phyloP scores from a whole-genome alignment of 2,888 invertebrate species.

The Cataglyphis altisquamis region DNA sequence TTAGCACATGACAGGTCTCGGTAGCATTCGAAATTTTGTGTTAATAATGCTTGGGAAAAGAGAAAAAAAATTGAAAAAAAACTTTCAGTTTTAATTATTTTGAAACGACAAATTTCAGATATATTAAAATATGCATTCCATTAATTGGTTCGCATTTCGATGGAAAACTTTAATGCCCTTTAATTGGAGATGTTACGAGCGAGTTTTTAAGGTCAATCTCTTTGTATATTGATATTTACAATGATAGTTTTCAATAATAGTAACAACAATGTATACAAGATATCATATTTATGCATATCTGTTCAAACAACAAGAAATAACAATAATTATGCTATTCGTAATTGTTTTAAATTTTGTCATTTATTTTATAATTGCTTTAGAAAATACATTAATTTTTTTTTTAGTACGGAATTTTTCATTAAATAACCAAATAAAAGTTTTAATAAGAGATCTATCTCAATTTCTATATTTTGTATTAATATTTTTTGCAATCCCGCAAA shows the following conservation, averaged over 20 bases:
- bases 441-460: not conserved
- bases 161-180: not conserved
- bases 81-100: not conserved
- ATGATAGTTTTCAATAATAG: not conserved
- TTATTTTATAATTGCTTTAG: not conserved
- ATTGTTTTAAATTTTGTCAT: constrained; percentile 15
- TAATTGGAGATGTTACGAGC: not conserved
- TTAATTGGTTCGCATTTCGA: not conserved
- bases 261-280: not conserved
- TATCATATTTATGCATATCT: not conserved
- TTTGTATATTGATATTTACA: constrained; percentile 23
- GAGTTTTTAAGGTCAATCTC: not conserved
- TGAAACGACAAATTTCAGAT: not conserved
- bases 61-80: not conserved
- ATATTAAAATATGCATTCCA: not conserved
- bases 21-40: constrained; percentile 33
- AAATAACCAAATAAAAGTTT: not conserved
- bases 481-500: not conserved
- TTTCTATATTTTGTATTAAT: not conserved
- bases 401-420: not conserved
- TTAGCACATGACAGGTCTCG: constrained; percentile 36
- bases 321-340: constrained; percentile 16
- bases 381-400: not conserved
- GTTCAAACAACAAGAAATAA: not conserved
- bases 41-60: constrained; percentile 8